phyloP scores from a whole-genome alignment of 2,888 invertebrate genomes.

The Stenodera caucasica region DNA sequence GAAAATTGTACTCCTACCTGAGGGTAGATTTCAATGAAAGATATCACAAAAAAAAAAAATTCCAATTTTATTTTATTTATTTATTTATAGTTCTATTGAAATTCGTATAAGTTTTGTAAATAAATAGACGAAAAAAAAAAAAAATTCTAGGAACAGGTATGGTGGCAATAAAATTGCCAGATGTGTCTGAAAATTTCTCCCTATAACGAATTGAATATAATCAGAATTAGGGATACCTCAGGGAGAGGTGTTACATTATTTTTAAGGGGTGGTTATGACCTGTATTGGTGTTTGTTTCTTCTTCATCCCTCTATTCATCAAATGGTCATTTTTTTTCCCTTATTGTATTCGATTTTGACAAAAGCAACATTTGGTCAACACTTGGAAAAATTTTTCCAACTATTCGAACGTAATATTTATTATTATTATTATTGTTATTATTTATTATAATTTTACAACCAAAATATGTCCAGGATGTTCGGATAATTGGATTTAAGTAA shows the following conservation, averaged over 20 bases:
- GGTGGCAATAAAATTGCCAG: neutral
- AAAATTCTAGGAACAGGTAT: neutral
- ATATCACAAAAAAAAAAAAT: neutral
- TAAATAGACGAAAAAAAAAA: neutral
- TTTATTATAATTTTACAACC: neutral
- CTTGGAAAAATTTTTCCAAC: neutral
- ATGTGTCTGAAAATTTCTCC: neutral
- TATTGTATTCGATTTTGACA: neutral
- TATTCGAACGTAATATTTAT: neutral
- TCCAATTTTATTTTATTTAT: neutral
- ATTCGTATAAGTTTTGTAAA: too few species aligned
- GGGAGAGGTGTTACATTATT: neutral
- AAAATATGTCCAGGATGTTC: neutral
- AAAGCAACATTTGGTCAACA: neutral
- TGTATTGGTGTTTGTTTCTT: neutral
- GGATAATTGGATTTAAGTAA: neutral
- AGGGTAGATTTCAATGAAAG: neutral
- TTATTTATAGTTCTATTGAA: too few species aligned
- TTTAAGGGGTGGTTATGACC: neutral
- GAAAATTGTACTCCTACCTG: neutral
- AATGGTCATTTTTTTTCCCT: neutral
- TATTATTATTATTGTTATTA: neutral
- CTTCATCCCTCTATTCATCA: neutral
- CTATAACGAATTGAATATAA: neutral
- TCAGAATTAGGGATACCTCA: neutral